Evolutionary conservation across 2,888 invertebrate species (phyloP), one percentile per base, ranked within the genome.

Genomic region (Timandra comae): DNA sequence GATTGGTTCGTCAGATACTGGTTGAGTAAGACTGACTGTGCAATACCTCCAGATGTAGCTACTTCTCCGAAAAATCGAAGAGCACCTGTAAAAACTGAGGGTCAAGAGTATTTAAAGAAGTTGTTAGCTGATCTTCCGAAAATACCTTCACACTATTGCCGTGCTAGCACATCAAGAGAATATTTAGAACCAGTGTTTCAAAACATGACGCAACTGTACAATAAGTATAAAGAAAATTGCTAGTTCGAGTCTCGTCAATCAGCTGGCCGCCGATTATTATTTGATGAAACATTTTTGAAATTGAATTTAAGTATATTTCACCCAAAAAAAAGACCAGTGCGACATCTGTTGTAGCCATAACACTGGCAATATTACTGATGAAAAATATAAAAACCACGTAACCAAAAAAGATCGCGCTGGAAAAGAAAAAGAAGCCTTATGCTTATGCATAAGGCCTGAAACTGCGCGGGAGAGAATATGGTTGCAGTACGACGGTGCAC

Each of bases 141-240:
- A 35, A 47, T 50, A 47, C 50, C 47, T 23, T 52, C 44, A 12
- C 46, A 49, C 38, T 43, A 44, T 33, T 47, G 40, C 34, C 40
- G 42, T 13, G 24, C 31, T 12, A 38, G 24, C 20, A 41, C 42
- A 27, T 41, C 41, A 36, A 26, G 40, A 42, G 38, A 43, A 41
- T 49, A 48, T 36, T 46, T 49, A 41, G 46, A 53, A 35, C 47
- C 47, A 31, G 21, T 49, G 24, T 42, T 44, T 33, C 5, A 23
- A 30, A 46, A 43, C 33, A 41, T 46, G 38, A 29, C 39, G 27
- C 33, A 46, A 29, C 38, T 49, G 6, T 46, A 44, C 32, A 8
- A 41, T 1, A 12, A 25, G 33, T 46, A 43, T 28, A 46, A 36
- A 34, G 30, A 43, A 1, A 36, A 43, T 32, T 47, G 49, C 32